Percentiles rank a stretch among this genome's conserved stretches.
phyloP scores from a whole-genome alignment of 1,140 invertebrate species.

The Phocides pigmalion region DNA sequence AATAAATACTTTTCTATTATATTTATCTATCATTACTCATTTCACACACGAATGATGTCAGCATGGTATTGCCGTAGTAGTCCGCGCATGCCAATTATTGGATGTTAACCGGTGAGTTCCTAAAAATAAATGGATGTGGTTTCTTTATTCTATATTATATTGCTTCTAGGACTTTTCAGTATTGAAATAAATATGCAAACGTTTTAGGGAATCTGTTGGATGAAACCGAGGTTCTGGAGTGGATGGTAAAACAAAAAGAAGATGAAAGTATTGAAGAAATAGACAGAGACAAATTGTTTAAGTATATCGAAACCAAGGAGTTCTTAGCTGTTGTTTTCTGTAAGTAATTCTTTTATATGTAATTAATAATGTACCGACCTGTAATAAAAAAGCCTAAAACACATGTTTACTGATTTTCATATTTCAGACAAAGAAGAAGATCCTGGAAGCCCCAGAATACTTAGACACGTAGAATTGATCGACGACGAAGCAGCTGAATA shows the following conservation, averaged over 20 bases:
- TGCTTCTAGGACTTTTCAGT: conserved; percentile 53
- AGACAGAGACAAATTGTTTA: conserved; percentile 91
- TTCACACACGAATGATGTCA: conserved; percentile 78
- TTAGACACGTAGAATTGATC: conserved; percentile 94
- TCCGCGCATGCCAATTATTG: conserved; percentile 76
- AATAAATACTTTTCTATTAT: conserved; percentile 80
- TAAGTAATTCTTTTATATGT: conserved; percentile 85
- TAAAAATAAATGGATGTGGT: conserved; percentile 80
- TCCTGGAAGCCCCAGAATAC: conserved; percentile 89
- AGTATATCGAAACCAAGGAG: conserved; percentile 95
- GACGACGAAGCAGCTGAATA: conserved; percentile 96
- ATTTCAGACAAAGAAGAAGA: conserved; percentile 92
- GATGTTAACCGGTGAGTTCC: conserved; percentile 77
- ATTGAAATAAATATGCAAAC: conserved; percentile 62
- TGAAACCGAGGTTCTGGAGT: conserved; percentile 93
- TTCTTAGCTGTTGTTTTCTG: conserved; percentile 97
- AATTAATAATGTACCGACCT: background rate
- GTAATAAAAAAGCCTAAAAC: background rate
- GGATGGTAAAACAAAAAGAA: conserved; percentile 96
- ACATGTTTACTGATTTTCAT: background rate
- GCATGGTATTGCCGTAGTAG: conserved; percentile 78
- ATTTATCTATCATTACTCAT: conserved; percentile 71
- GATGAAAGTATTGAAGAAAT: conserved; percentile 97
- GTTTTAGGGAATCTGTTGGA: conserved; percentile 93
- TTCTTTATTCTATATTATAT: conserved; percentile 62